A percentile compares a stretch with the other conserved stretches of the same genome.
phyloP scores from a whole-genome alignment of 2,888 invertebrate genomes.

The Oithona nana region DNA sequence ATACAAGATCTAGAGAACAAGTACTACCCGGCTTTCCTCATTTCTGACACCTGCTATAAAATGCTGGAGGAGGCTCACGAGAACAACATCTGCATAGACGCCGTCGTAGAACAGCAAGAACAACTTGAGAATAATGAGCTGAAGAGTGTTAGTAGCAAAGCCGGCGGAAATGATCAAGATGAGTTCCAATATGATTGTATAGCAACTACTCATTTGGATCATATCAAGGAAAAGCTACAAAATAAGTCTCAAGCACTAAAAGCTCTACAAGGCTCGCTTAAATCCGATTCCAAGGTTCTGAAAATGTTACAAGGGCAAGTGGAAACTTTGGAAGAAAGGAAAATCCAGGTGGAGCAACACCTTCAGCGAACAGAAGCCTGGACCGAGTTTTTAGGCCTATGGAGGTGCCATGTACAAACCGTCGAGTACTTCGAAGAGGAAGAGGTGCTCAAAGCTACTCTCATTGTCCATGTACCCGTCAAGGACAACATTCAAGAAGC shows the following conservation, averaged over 20 bases:
- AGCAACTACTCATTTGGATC: conserved; percentile 57
- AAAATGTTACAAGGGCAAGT: conserved; percentile 62
- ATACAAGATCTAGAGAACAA: conserved; percentile 61
- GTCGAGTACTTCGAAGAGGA: conserved; percentile 41
- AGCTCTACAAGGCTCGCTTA: conserved; percentile 57
- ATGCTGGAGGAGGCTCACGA: conserved; percentile 45
- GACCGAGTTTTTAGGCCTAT: conserved; percentile 70
- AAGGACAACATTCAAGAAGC: neutral
- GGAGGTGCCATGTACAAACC: conserved; percentile 66
- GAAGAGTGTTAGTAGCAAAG: neutral
- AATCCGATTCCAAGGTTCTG: conserved; percentile 61
- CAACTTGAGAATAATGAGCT: neutral
- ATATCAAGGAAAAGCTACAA: conserved; percentile 59
- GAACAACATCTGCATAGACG: conserved; percentile 24
- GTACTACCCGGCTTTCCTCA: conserved; percentile 68
- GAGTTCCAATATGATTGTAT: conserved; percentile 41
- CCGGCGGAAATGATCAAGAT: neutral
- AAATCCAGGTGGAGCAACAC: conserved; percentile 60
- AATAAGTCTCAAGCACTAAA: conserved; percentile 60
- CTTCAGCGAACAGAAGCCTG: conserved; percentile 66
- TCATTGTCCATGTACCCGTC: conserved; percentile 11
- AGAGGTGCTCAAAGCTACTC: conserved; percentile 7
- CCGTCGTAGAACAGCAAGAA: neutral
- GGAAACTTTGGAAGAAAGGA: conserved; percentile 58
- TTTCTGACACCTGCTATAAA: conserved; percentile 63